Percentiles rank a stretch among this genome's conserved stretches.
Evolutionary conservation across 2,113 vertebrate species (phyloP).

Genomic region (Zingel zingel): DNA sequence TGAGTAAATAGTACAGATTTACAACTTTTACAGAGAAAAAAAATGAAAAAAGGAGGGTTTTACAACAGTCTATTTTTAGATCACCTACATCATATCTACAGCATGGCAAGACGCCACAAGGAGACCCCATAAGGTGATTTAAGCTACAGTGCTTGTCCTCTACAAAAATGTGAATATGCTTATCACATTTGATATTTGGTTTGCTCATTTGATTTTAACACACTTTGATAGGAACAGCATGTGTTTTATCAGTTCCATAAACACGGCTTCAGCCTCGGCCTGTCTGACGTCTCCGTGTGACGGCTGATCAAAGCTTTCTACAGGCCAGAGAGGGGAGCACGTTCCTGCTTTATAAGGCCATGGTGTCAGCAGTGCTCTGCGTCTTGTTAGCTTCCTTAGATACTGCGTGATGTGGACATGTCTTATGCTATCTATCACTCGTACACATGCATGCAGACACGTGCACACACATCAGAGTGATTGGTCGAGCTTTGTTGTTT

Average conservation of each 20-base stretch:
- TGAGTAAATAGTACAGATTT: background rate
- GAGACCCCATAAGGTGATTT: background rate
- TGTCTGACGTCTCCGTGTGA: slow-evolving; percentile 47
- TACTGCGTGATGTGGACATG: slow-evolving; percentile 39
- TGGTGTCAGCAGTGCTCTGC: slow-evolving; percentile 45
- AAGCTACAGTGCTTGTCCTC: background rate
- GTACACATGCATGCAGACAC: slow-evolving; percentile 5
- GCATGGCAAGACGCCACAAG: background rate
- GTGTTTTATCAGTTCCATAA: slow-evolving; percentile 53
- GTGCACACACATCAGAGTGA: slow-evolving; percentile 34
- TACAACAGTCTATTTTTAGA: background rate
- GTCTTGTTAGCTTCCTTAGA: slow-evolving; percentile 54
- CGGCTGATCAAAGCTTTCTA: slow-evolving; percentile 67
- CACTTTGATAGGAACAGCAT: slow-evolving; percentile 55
- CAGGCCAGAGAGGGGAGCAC: background rate
- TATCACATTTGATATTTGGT: slow-evolving; percentile 29
- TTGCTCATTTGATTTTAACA: slow-evolving; percentile 48
- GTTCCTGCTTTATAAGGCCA: slow-evolving; percentile 44
- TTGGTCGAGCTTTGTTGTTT: slow-evolving; percentile 63
- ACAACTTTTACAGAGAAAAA: background rate
- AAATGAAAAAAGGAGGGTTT: background rate
- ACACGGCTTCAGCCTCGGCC: slow-evolving; percentile 35
- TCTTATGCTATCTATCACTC: slow-evolving; percentile 15
- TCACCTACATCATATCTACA: background rate
- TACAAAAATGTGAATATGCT: slow-evolving; percentile 18